Evolutionary conservation across 2,797 vertebrate species (phyloP).

Genomic region (Loriculus beryllinus): DNA sequence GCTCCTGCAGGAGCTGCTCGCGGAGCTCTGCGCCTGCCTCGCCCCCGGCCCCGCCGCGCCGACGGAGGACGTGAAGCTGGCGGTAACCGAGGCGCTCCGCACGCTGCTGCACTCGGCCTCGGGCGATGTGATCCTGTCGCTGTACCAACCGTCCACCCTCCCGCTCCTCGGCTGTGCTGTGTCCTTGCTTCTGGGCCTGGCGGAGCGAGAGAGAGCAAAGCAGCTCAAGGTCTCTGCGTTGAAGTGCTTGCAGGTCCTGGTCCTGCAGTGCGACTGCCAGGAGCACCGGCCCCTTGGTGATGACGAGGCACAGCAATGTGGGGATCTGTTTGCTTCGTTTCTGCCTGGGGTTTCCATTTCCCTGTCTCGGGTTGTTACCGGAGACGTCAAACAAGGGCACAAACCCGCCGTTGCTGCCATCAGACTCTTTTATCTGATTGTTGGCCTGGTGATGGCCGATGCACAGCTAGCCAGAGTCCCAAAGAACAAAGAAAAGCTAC

Average conservation of each 20-base stretch:
- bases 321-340: slow-evolving; percentile 87
- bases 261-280: slow-evolving; percentile 85
- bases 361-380: slow-evolving; percentile 82
- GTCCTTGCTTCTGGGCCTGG: slow-evolving; percentile 85
- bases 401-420: slow-evolving; percentile 79
- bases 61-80: slow-evolving; percentile 89
- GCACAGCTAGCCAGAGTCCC: slow-evolving; percentile 75
- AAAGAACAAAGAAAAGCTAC: slow-evolving; percentile 11
- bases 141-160: slow-evolving; percentile 84
- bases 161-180: slow-evolving; percentile 87
- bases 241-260: slow-evolving; percentile 82
- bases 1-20: slow-evolving; percentile 85
- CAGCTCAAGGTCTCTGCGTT: slow-evolving; percentile 83
- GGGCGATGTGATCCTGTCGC: slow-evolving; percentile 78
- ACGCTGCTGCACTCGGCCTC: slow-evolving; percentile 86
- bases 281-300: slow-evolving; percentile 65
- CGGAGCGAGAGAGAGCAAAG: slow-evolving; percentile 84
- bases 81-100: slow-evolving; percentile 79
- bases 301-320: slow-evolving; percentile 71
- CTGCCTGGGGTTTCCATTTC: slow-evolving; percentile 86
- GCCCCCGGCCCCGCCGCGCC: slow-evolving; percentile 68
- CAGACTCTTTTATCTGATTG: slow-evolving; percentile 81
- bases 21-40: slow-evolving; percentile 87
- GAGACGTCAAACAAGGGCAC: slow-evolving; percentile 90
- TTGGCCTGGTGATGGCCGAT: slow-evolving; percentile 86